Percentiles rank a stretch among this genome's conserved stretches.
Conservation (phyloP, 2,113 vertebrate species). For the Pterocles burchelli region DNA sequence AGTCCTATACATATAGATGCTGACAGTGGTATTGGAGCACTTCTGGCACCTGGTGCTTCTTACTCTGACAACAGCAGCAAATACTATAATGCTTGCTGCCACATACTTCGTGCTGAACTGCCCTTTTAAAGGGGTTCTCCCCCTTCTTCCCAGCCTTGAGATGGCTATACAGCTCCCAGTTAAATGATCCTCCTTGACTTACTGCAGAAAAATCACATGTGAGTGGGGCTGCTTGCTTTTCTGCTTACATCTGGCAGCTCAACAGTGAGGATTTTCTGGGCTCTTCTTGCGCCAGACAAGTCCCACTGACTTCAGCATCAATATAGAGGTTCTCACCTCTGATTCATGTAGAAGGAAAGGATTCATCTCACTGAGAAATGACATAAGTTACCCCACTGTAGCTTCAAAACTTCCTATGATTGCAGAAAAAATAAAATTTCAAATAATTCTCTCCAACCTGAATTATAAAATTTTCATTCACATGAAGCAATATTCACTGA, state of each 20-base stretch:
- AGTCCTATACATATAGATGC: neutral
- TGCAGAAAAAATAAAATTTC: neutral
- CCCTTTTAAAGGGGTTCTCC: neutral
- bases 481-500: neutral
- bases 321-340: neutral
- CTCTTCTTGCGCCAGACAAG: neutral
- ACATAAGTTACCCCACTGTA: neutral
- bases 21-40: neutral
- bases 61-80: neutral
- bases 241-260: neutral
- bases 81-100: neutral
- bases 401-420: neutral
- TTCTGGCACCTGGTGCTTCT: neutral
- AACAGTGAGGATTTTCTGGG: neutral
- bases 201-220: fast-evolving
- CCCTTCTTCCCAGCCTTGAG: neutral
- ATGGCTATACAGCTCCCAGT: neutral
- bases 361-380: neutral
- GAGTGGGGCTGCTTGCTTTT: fast-evolving
- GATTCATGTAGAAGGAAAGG: neutral
- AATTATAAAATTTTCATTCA: neutral
- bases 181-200: neutral
- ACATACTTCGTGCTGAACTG: neutral
- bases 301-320: neutral
- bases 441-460: neutral